These are phyloP conservation scores for Drosophila nr. medialis DNA, from an alignment of 2,888 invertebrate species.

Conservation along the genomic window DNA sequence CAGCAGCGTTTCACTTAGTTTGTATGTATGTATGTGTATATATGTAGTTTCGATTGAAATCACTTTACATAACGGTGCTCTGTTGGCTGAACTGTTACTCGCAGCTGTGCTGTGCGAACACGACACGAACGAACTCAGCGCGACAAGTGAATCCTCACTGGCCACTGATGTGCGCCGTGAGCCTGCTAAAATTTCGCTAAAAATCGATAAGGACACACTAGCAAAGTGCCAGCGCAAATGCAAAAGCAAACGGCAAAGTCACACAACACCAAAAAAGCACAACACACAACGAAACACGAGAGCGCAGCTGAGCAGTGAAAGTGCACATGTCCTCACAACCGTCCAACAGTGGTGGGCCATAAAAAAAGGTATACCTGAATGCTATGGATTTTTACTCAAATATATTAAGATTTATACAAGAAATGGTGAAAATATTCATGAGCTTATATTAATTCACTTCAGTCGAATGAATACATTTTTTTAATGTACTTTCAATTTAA, in stretches of 20 bases:
- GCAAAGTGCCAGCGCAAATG: conserved; percentile 55
- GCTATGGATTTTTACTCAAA: background rate
- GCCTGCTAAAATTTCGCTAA: conserved; percentile 78
- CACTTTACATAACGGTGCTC: conserved; percentile 73
- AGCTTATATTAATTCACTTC: background rate
- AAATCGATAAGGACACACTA: conserved; percentile 77
- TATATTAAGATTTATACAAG: background rate
- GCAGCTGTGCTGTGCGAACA: conserved; percentile 70
- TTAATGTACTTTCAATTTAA: background rate
- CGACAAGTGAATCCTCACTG: conserved; percentile 78
- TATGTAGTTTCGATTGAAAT: conserved; percentile 63
- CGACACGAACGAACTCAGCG: conserved; percentile 81
- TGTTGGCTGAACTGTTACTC: conserved; percentile 61
- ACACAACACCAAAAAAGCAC: conserved; percentile 61
- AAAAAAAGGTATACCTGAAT: background rate
- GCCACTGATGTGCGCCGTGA: conserved; percentile 74
- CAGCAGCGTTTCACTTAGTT: conserved; percentile 63
- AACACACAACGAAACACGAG: conserved; percentile 57
- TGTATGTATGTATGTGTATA: background rate
- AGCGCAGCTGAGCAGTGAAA: conserved; percentile 70
- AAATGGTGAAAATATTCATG: background rate
- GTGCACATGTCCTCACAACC: conserved; percentile 69
- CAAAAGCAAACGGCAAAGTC: conserved; percentile 69
- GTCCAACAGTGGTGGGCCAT: conserved; percentile 39
- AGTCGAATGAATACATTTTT: background rate